Base-by-base conservation (phyloP, 2,888 invertebrate species). In the Nymphalis polychloros region DNA sequence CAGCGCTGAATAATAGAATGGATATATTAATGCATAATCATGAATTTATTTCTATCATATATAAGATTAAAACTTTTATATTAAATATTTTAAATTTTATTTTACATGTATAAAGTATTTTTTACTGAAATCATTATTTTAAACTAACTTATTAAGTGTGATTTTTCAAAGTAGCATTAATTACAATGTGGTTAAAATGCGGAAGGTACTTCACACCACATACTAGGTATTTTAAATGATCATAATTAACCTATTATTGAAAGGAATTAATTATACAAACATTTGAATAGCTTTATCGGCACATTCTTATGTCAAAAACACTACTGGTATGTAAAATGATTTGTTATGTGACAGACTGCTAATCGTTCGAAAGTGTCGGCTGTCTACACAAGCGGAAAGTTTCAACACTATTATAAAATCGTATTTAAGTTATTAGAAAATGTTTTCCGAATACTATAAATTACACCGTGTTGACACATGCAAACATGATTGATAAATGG, bases 331-430 rank as follows among this genome's bases (percentile, higher is more conserved):
- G 57, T 61, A 23, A 67, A 65, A 64, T 69, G 50, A 71, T 64
- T 59, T 64, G 52, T 49, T 62, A 69, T 59, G 48, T 60, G 59
- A 69, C 68, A 69, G 64, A 48, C 50, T 64, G 64, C 50, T 73
- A 72, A 74, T 72, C 57, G 68, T 67, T 72, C 50, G 72, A 72
- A 73, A 76, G 75, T 72, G 67, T 50, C 52, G 5, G 52, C 52
- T 57, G 66, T 61, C 57, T 69, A 69, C 61, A 70, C 63, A 72
- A 63, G 71, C 73, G 70, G 73, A 75, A 72, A 72, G 52, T 63
- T 67, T 53, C 63, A 59, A 67, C 59, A 63, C 66, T 70, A 61
- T 72, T 57, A 70, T 73, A 68, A 68, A 69, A 69, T 63, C 48
- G 47, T 62, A 47, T 61, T 20, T 53, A 52, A 67, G 55, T 20